Evolutionary conservation across 2,888 invertebrate genomes (phyloP), one percentile per base, ranked within the genome.

Genomic region (Physocephala rufipes): DNA sequence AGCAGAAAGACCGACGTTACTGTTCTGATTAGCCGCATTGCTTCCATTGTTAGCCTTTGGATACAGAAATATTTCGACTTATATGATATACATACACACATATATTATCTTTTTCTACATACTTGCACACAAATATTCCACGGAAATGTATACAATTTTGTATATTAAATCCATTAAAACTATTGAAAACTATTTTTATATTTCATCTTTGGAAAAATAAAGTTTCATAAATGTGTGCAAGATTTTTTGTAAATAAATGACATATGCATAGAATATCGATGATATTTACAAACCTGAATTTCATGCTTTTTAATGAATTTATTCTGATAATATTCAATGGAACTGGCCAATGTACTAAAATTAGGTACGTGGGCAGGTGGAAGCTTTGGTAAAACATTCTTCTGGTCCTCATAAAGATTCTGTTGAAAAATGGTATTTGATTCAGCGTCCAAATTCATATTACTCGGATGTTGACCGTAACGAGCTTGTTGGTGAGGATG

Each of bases 281-380:
- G 16, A 59, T 59, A n/a, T 71, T 73, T 76, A 78, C 82, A 81
- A 81, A 84, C 84, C 82, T 84, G 85, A 80, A 82, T 81, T 78
- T 84, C 85, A 80, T 84, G 82, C 80, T 85, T 84, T 78, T 84
- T 85, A 73, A 81, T 80, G 77, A 84, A 84, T 78, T 84, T 84
- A 78, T 85, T 84, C 77, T 85, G 85, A 80, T 86, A 86, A 71
- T 84, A 82, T 79, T 86, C 85, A 74, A 86, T 78, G 47, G 84
- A 85, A 75, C 84, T 84, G 73, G 84, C 83, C 62, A 85, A 79
- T 70, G 81, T 79, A 75, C 82, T 82, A 67, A 85, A 85, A 71
- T 81, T 80, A 68, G 84, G 81, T 65, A 82, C 82, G 75, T 85
- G 83, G 67, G 77, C 71, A 47, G 75, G 75, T 71, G 85, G 82